Conservation (phyloP, 2,797 vertebrate species). For the Hydrophis major region DNA sequence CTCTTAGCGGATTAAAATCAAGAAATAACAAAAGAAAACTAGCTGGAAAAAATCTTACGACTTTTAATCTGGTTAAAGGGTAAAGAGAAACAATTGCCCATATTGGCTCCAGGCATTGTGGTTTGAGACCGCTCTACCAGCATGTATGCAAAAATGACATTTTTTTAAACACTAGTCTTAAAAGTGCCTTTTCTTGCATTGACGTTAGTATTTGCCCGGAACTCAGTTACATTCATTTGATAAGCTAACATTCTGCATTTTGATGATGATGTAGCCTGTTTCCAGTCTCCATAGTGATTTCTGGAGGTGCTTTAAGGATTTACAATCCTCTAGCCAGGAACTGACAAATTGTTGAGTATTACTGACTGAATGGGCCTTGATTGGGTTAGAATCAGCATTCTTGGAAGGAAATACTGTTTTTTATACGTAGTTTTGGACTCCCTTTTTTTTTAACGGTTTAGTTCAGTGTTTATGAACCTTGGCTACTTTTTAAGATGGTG, state of each 20-base stretch:
- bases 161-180: slow-evolving; percentile 50
- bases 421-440: neutral
- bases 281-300: neutral
- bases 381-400: neutral
- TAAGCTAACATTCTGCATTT: neutral
- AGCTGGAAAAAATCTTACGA: neutral
- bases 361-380: neutral
- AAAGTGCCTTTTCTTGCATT: slow-evolving; percentile 75
- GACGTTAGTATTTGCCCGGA: slow-evolving; percentile 40
- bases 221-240: slow-evolving; percentile 1
- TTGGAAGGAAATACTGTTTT: neutral
- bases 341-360: neutral
- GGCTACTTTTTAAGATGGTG: neutral
- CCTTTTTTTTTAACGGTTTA: neutral
- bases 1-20: neutral
- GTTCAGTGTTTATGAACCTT: neutral
- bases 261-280: neutral
- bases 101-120: neutral
- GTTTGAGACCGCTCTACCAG: neutral
- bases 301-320: neutral
- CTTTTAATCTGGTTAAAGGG: neutral
- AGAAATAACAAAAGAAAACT: neutral
- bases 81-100: neutral
- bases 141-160: slow-evolving; percentile 29
- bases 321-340: neutral